A percentile compares a stretch with the other conserved stretches of the same genome.
phyloP scores from a whole-genome alignment of 2,888 invertebrate species.

The Drosophila lacicola region DNA sequence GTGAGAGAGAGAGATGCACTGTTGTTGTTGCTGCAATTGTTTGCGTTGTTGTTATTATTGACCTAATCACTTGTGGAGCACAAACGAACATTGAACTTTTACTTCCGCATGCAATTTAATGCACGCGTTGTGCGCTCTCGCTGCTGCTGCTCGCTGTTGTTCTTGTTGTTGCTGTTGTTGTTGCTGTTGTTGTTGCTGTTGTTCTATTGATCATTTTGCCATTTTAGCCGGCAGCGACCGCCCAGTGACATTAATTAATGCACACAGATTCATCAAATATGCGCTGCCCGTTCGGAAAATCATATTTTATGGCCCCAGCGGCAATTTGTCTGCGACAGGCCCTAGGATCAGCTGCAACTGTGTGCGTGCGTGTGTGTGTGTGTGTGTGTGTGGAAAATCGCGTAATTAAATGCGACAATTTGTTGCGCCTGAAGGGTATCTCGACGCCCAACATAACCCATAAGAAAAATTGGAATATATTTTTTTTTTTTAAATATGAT shows the following conservation, averaged over 20 bases:
- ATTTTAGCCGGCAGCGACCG: slow-evolving; percentile 63
- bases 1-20: slow-evolving; percentile 6
- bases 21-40: slow-evolving; percentile 60
- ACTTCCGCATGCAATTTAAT: slow-evolving; percentile 84
- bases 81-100: slow-evolving; percentile 85
- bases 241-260: slow-evolving; percentile 80
- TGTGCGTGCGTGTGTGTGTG: slow-evolving; percentile 7
- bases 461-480: slow-evolving; percentile 28
- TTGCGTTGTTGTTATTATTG: slow-evolving; percentile 81
- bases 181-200: slow-evolving; percentile 25
- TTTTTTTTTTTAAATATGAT: slow-evolving; percentile 58
- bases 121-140: slow-evolving; percentile 53
- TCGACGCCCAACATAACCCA: slow-evolving; percentile 14
- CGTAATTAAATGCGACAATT: slow-evolving; percentile 83
- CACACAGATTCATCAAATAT: slow-evolving; percentile 78
- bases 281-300: slow-evolving; percentile 75
- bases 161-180: slow-evolving; percentile 44
- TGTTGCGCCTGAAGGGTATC: slow-evolving; percentile 51
- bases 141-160: slow-evolving; percentile 40
- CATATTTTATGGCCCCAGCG: slow-evolving; percentile 71
- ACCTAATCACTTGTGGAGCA: slow-evolving; percentile 85
- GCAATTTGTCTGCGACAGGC: slow-evolving; percentile 70
- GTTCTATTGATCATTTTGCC: slow-evolving; percentile 74
- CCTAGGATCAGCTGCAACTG: slow-evolving; percentile 45
- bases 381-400: slow-evolving; percentile 60